These are phyloP conservation scores for Hydra vulgaris DNA, from an alignment of 30 jellyfish, hydroid and myxozoan genomes.

Conservation along the genomic window DNA sequence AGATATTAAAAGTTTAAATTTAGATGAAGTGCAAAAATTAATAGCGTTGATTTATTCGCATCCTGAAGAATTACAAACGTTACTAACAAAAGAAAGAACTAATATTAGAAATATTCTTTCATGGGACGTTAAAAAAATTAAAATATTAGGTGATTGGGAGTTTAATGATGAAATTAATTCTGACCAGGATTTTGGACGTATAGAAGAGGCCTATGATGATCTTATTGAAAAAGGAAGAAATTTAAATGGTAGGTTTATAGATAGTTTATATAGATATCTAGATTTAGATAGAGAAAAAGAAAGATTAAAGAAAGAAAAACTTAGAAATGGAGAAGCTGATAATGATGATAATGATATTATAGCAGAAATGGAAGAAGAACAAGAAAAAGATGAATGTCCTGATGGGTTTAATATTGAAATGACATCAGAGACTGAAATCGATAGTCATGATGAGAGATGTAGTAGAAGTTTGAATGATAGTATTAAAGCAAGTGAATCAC, in stretches of 20 bases:
- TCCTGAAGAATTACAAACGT: not conserved
- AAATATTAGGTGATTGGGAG: not conserved
- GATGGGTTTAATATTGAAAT: not conserved
- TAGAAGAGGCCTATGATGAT: not conserved
- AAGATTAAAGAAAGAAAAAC: not conserved
- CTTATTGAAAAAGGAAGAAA: not conserved
- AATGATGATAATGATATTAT: not conserved
- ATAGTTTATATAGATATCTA: not conserved
- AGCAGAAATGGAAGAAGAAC: not conserved
- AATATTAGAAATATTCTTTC: not conserved
- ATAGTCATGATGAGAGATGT: not conserved
- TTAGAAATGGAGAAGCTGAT: not conserved
- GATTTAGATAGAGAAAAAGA: no score
- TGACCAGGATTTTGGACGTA: not conserved
- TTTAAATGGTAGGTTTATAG: not conserved
- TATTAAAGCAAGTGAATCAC: not conserved
- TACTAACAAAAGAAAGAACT: not conserved
- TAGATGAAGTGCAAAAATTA: not conserved
- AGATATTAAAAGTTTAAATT: not conserved
- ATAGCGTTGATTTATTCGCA: not conserved
- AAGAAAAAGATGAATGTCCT: not conserved
- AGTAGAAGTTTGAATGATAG: not conserved
- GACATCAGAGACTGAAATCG: not conserved
- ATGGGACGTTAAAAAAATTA: not conserved
- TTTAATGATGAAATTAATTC: not conserved